Percentiles rank a stretch among this genome's conserved stretches.
phyloP scores from a whole-genome alignment of 2,888 invertebrate species.

The Xestia sexstrigata region DNA sequence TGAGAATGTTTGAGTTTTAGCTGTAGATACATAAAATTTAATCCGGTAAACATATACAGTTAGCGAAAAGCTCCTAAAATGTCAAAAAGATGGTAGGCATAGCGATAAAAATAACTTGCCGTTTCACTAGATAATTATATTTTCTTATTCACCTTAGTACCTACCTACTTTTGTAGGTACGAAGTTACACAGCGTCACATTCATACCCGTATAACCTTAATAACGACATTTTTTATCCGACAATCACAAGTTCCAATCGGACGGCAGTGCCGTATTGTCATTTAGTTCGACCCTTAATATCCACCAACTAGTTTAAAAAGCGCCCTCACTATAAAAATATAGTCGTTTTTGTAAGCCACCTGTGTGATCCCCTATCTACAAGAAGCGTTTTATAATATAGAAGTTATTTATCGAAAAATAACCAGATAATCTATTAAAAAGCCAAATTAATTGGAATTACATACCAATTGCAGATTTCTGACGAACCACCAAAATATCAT shows the following conservation, averaged over 20 bases:
- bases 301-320: neutral
- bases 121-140: no score
- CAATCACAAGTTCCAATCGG: slow-evolving; percentile 19
- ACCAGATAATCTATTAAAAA: neutral
- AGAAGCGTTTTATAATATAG: neutral
- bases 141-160: neutral
- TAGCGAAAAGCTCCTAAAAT: neutral
- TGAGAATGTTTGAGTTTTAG: neutral
- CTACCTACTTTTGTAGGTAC: neutral
- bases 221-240: neutral
- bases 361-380: slow-evolving; percentile 4
- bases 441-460: neutral
- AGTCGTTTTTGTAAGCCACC: slow-evolving; percentile 7
- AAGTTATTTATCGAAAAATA: neutral
- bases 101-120: neutral
- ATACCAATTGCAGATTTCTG: no score
- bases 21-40: neutral
- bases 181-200: neutral
- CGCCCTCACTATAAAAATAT: slow-evolving; percentile 17
- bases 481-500: neutral
- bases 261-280: slow-evolving; percentile 54
- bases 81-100: neutral
- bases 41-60: neutral
- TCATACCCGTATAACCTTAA: neutral
- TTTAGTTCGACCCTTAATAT: slow-evolving; percentile 17